A percentile compares a stretch with the other conserved stretches of the same genome.
phyloP scores from a whole-genome alignment of 2,888 invertebrate genomes.

The Galerucella nymphaeae region DNA sequence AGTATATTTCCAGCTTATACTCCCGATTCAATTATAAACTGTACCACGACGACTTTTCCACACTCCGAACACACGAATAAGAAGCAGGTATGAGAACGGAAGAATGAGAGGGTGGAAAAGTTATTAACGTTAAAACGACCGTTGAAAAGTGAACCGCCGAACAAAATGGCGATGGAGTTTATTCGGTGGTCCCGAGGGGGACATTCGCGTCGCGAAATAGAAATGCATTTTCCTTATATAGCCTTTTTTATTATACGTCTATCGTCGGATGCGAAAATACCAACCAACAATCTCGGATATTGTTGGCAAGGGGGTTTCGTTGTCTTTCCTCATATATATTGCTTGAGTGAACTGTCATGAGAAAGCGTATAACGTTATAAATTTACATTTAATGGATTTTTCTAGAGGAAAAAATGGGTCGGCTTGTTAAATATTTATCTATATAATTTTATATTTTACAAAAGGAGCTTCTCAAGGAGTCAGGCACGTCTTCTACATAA shows the following conservation, averaged over 20 bases:
- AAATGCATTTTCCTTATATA: conserved; percentile 67
- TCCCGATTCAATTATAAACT: conserved; percentile 4
- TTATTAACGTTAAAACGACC: conserved; percentile 61
- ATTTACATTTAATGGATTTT: conserved; percentile 30
- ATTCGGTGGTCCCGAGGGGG: conserved; percentile 58
- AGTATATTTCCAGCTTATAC: not conserved
- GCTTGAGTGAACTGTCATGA: conserved; percentile 45
- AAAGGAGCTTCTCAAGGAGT: not conserved
- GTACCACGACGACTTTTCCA: not conserved
- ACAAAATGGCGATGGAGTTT: conserved; percentile 63
- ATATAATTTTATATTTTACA: not conserved
- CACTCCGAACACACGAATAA: conserved; percentile 13
- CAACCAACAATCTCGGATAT: conserved; percentile 64
- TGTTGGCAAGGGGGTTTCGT: conserved; percentile 57
- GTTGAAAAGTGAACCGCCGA: conserved; percentile 58
- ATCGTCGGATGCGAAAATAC: conserved; percentile 62
- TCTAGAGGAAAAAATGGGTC: not conserved
- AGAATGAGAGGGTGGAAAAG: conserved; percentile 49
- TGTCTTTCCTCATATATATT: conserved; percentile 44
- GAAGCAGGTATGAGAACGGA: conserved; percentile 12
- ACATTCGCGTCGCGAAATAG: conserved; percentile 64
- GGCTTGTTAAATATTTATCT: not conserved
- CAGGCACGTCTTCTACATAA: too few relatives aligned
- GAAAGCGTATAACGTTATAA: conserved; percentile 30
- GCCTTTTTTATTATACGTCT: conserved; percentile 65